These are phyloP conservation scores for Spongilla lacustris DNA, from an alignment of 37 sponge, comb jelly and placozoan species.

Conservation along the genomic window DNA sequence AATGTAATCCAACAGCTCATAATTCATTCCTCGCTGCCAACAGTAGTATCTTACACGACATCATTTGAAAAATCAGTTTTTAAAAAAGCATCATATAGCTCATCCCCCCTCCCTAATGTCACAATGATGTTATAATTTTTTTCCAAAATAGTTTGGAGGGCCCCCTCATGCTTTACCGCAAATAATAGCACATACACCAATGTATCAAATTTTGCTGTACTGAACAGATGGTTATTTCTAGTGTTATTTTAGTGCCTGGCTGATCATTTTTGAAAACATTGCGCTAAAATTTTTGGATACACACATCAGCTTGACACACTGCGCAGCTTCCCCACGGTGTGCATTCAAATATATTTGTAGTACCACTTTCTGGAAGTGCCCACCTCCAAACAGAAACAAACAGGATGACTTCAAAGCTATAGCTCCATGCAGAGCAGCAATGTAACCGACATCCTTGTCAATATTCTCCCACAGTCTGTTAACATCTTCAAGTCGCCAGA, in stretches of 20 bases:
- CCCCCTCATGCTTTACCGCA: too few relatives aligned
- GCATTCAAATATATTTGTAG: neutral
- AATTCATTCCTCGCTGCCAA: too few relatives aligned
- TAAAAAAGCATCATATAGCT: too few relatives aligned
- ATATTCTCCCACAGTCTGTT: constrained; percentile 7
- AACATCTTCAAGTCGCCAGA: constrained; percentile 5
- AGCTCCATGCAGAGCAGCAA: constrained; percentile 43
- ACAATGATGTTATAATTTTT: too few relatives aligned
- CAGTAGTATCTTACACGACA: too few relatives aligned
- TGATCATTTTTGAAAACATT: neutral
- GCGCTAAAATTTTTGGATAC: neutral
- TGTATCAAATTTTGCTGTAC: too few relatives aligned
- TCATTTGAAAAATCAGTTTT: too few relatives aligned
- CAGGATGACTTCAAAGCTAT: constrained; percentile 9
- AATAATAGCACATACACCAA: too few relatives aligned
- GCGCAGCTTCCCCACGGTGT: neutral
- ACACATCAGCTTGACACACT: neutral
- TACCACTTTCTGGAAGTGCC: constrained; percentile 39
- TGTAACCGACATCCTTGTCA: constrained; percentile 18
- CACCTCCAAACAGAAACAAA: constrained; percentile 35
- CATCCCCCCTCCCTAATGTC: too few relatives aligned
- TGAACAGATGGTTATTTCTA: too few relatives aligned
- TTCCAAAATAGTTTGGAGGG: too few relatives aligned
- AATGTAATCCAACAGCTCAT: too few relatives aligned
- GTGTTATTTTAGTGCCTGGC: neutral